Base-by-base conservation (phyloP, 37 sponge, comb jelly and placozoan species). In the Cliona cf. orientalis region DNA sequence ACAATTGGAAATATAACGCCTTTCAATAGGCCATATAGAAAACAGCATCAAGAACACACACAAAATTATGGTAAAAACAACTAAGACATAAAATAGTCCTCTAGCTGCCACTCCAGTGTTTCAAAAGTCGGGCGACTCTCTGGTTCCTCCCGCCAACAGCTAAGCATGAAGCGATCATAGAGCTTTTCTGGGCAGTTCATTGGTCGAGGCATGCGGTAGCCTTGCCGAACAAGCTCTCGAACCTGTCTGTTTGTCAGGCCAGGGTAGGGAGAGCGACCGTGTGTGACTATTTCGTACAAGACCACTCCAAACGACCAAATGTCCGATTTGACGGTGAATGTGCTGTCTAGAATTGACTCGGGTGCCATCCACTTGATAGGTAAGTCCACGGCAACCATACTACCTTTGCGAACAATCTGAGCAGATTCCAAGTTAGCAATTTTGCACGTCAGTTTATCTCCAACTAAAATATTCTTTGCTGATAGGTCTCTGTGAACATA, bases 81-180 rank as follows among this genome's bases (percentile, higher is more conserved):
- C n/a, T n/a, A n/a, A n/a, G n/a, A n/a, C n/a, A n/a, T n/a, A n/a
- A n/a, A n/a, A n/a, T n/a, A n/a, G n/a, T 88, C 89, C 58, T 88
- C 89, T 25, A 88, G 61, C 26, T 70, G 69, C 83, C 89, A 83
- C 63, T 83, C 83, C 26, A 88, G 29, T 7, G 89, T 88, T 43
- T 88, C 83, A 83, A 88, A 88, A 0, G 83, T 88, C 38, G 89
- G 89, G 56, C 89, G 25, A 19, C 76, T 84, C n/a, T 41, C 71
- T 7, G 81, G 75, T 7, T 29, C 37, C 6, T 66, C 70, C 39
- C 83, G 63, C 89, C 89, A 88, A 69, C 89, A 88, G 14, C 35
- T 49, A 19, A 82, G 45, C 89, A 88, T 88, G 63, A 88, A 59
- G 37, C 83, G 76, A 49, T 49, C 53, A 76, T 88, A 83, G 46